Evolutionary conservation across 37 sponge, comb jelly and placozoan genomes (phyloP).

Genomic region (Halisarca cf. caerulea): DNA sequence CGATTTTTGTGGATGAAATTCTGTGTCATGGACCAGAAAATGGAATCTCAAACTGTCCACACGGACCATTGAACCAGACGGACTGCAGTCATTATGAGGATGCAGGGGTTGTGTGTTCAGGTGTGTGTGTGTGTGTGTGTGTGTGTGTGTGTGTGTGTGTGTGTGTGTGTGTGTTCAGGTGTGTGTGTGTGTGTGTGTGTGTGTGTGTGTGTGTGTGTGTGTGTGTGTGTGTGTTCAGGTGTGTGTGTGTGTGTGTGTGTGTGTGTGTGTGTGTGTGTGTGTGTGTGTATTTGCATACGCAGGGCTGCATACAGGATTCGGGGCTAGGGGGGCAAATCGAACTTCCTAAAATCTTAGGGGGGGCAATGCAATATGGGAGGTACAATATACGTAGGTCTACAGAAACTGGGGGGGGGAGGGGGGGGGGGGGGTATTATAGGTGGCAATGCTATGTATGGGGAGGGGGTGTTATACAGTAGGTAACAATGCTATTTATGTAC

Average conservation of each 20-base stretch:
- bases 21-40: slow-evolving; percentile 9
- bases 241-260: not conserved
- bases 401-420: too few species aligned
- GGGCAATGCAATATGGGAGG: too few species aligned
- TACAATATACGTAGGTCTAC: too few species aligned
- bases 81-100: slow-evolving; percentile 68
- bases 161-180: slow-evolving; percentile 15
- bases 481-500: too few species aligned
- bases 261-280: slow-evolving; percentile 6
- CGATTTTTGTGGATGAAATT: slow-evolving; percentile 1
- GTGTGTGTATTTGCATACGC: not conserved
- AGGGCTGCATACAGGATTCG: too few species aligned
- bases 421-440: too few species aligned
- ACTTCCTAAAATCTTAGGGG: too few species aligned
- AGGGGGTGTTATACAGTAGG: too few species aligned
- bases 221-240: not conserved
- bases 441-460: too few species aligned
- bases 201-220: too few species aligned
- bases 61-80: not conserved
- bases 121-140: slow-evolving; percentile 35
- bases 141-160: slow-evolving; percentile 24
- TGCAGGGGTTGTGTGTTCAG: slow-evolving; percentile 73
- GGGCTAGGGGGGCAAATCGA: too few species aligned
- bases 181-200: not conserved
- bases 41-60: slow-evolving; percentile 23